Evolutionary conservation across 2,888 invertebrate species (phyloP).

Genomic region (Busseola fusca): DNA sequence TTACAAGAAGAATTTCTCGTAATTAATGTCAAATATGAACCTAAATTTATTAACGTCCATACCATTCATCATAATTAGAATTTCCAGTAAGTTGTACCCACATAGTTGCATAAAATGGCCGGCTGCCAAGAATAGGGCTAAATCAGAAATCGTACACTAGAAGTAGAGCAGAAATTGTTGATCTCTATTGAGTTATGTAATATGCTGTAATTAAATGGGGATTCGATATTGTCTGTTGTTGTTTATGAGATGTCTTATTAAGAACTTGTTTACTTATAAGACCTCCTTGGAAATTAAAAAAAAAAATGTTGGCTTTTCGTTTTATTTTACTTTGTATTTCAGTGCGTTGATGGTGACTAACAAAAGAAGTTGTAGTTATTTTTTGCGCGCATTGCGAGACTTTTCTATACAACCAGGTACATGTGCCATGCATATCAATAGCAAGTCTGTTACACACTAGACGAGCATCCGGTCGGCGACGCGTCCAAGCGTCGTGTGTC

Average conservation of each 20-base stretch:
- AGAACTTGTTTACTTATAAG: background rate
- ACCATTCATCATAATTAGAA: constrained; percentile 38
- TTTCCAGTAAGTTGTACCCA: constrained; percentile 43
- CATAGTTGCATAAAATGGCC: constrained; percentile 54
- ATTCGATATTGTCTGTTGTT: background rate
- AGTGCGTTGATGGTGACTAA: background rate
- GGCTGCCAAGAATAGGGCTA: constrained; percentile 48
- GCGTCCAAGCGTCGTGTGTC: constrained; percentile 20
- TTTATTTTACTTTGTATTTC: background rate
- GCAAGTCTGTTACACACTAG: constrained; percentile 43
- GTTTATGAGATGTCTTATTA: background rate
- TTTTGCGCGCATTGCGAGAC: constrained; percentile 30
- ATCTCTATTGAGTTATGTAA: constrained; percentile 28
- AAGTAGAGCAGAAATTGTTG: constrained; percentile 30
- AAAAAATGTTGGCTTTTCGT: background rate
- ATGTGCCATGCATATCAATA: constrained; percentile 55
- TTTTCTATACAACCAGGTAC: constrained; percentile 42
- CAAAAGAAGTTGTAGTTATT: constrained; percentile 19
- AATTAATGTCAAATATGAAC: background rate
- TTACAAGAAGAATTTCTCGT: background rate
- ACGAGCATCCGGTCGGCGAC: constrained; percentile 53
- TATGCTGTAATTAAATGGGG: constrained; percentile 16
- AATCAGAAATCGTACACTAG: constrained; percentile 41
- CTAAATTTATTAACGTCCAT: constrained; percentile 2
- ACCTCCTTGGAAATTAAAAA: background rate